Evolutionary conservation across 1,140 invertebrate species (phyloP).

Genomic region (Papilio xuthus): DNA sequence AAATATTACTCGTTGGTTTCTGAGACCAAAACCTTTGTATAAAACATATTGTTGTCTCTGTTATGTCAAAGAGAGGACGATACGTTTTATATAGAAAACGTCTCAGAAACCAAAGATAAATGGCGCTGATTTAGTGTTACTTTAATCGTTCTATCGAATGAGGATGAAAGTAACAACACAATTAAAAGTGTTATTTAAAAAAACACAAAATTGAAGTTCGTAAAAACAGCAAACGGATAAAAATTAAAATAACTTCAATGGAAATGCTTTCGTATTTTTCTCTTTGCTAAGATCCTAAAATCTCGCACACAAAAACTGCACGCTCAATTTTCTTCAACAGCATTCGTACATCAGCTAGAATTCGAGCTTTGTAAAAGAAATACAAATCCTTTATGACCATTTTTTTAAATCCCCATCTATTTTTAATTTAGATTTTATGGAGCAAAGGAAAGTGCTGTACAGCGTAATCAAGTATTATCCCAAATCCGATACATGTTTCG

Average conservation of each 20-base stretch:
- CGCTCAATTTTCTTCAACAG: constrained; percentile 14
- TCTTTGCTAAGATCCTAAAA: background rate
- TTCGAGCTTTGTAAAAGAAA: background rate
- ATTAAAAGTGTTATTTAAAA: too few species aligned
- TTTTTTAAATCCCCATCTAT: background rate
- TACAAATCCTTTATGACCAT: background rate
- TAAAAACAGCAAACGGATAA: background rate
- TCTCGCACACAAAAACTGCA: background rate
- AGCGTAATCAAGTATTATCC: background rate
- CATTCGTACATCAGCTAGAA: background rate
- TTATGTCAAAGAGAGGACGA: too few species aligned
- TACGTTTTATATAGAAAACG: too few species aligned
- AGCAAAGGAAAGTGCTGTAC: too few species aligned
- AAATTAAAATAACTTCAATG: background rate
- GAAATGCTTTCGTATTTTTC: background rate
- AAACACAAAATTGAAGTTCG: background rate
- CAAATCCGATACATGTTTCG: background rate
- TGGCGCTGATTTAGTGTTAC: too few species aligned
- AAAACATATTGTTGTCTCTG: too few species aligned
- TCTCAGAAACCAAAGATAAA: too few species aligned
- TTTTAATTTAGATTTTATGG: background rate
- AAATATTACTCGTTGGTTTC: background rate
- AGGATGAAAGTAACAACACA: background rate
- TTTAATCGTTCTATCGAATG: too few species aligned
- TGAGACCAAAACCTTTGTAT: too few species aligned